Evolutionary conservation across 2,113 vertebrate species (phyloP).

Genomic region (Todiramphus chloris): DNA sequence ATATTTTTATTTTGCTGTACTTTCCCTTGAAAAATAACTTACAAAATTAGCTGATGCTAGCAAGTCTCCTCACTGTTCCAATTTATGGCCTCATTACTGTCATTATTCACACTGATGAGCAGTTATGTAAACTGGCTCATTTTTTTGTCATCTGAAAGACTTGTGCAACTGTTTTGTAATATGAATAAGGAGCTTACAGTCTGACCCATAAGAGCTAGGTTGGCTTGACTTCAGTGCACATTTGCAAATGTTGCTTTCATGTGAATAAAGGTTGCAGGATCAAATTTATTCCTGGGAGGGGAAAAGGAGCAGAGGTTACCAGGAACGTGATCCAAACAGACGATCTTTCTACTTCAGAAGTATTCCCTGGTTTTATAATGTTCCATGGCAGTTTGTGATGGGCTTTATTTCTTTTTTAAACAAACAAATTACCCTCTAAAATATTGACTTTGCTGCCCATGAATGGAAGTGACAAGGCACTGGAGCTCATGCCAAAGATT

Average conservation of each 20-base stretch:
- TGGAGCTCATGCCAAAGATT: neutral
- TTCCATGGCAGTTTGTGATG: neutral
- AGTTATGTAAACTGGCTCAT: neutral
- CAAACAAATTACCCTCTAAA: neutral
- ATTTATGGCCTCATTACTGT: neutral
- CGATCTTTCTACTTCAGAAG: neutral
- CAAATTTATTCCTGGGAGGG: neutral
- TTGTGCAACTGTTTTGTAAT: neutral
- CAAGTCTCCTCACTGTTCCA: neutral
- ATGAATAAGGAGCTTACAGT: neutral
- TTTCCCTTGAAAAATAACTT: neutral
- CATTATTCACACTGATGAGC: neutral
- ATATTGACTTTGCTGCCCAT: neutral
- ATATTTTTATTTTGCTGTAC: slow-evolving; percentile 13
- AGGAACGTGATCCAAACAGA: neutral
- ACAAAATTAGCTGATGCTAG: neutral
- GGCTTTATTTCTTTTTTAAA: neutral
- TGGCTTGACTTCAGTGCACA: neutral
- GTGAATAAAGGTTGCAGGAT: neutral
- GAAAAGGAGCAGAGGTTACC: neutral
- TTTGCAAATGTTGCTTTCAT: slow-evolving; percentile 4
- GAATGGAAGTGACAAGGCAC: slow-evolving; percentile 17
- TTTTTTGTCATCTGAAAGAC: slow-evolving; percentile 18
- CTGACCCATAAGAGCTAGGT: neutral
- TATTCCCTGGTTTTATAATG: neutral